Conservation (phyloP, 2,888 invertebrate species). For the Sialis fuliginosa region DNA sequence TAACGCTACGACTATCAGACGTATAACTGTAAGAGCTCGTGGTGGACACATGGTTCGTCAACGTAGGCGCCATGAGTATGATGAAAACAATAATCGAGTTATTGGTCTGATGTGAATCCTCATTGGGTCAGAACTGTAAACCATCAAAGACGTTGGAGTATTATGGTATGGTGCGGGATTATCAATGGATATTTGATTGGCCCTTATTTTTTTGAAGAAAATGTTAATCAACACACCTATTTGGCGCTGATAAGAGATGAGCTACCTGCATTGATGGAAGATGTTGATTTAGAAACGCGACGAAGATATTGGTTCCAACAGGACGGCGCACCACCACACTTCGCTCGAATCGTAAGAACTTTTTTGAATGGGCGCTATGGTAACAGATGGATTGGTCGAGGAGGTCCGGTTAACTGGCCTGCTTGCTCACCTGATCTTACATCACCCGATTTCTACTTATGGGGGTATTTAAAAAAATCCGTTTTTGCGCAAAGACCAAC, state of each 20-base stretch:
- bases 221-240: constrained; percentile 7
- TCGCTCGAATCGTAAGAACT: too few relatives aligned
- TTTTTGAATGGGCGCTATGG: too few relatives aligned
- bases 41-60: neutral
- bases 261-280: neutral
- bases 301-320: constrained; percentile 3
- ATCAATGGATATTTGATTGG: constrained; percentile 6
- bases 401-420: too few relatives aligned
- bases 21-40: neutral
- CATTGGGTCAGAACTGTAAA: neutral
- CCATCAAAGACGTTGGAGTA: constrained; percentile 2
- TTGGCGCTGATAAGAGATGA: neutral
- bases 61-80: too few relatives aligned
- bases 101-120: constrained; percentile 1
- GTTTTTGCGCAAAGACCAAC: neutral
- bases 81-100: neutral
- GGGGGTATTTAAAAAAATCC: neutral
- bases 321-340: too few relatives aligned
- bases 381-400: constrained; percentile 1
- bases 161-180: constrained; percentile 4
- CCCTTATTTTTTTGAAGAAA: constrained; percentile 11
- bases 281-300: too few relatives aligned
- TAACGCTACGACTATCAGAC: neutral
- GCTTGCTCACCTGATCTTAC: neutral
- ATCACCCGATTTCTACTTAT: neutral